Evolutionary conservation across 2,888 invertebrate genomes (phyloP).

Genomic region (Melanargia galathea): DNA sequence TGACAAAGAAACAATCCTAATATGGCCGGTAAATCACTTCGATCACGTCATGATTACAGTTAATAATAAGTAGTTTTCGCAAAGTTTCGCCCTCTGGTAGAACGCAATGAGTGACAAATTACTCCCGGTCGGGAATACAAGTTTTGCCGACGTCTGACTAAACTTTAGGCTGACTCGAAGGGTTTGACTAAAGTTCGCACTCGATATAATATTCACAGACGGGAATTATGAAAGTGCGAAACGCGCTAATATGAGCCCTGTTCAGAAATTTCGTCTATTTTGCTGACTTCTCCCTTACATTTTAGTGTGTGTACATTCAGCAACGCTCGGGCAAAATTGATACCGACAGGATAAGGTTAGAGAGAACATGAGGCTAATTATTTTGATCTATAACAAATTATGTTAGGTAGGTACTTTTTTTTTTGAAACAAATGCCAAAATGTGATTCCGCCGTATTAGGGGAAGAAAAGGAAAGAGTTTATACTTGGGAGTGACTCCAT

Average conservation of each 20-base stretch:
- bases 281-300: neutral
- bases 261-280: neutral
- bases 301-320: neutral
- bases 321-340: neutral
- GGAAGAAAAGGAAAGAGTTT: no score
- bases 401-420: no score
- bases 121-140: conserved; percentile 15
- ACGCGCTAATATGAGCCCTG: neutral
- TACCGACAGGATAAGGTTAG: neutral
- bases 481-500: no score
- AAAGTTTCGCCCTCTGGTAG: neutral
- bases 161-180: conserved; percentile 3
- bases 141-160: conserved; percentile 11
- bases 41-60: neutral
- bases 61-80: neutral
- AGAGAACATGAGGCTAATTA: neutral
- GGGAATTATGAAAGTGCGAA: conserved; percentile 10
- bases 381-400: no score
- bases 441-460: no score
- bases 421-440: no score
- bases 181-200: neutral
- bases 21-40: neutral
- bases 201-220: neutral
- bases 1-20: no score
- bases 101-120: conserved; percentile 18